Evolutionary conservation across 2,888 invertebrate species (phyloP), one percentile per base, ranked within the genome.

Genomic region (Villa cingulata): DNA sequence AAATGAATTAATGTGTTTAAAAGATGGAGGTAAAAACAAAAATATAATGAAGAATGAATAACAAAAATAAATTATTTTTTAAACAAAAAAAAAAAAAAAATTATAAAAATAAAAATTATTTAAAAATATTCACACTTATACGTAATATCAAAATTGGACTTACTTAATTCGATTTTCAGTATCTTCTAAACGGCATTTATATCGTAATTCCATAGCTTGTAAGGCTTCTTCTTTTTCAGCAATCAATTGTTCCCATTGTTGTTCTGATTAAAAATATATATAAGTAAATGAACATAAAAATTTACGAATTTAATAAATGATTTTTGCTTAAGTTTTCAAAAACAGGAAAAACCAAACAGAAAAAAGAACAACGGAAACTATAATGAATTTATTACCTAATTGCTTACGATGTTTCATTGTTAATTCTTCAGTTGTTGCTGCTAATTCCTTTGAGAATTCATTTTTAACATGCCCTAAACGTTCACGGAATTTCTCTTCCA

Each of bases 401-500:
- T 84, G 82, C 51, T 71, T 71, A 54, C 80, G 78, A 61, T 81
- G 80, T 53, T 75, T 68, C 48, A 76, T 75, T 16, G 73, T 74
- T 59, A 85, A 65, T 53, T 78, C 75, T 53, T 86, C 84, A 10
- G 82, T 72, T 56, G 63, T 60, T 14, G 61, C 54, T 48, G 63
- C 62, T 44, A 70, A 50, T 53, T 70, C 69, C 15, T 59, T 61
- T 49, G 63, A 59, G 48, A 68, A 70, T 48, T 68, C 68, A n/a
- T 66, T 64, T 51, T 68, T 68, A 29, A 68, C 66, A 48, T 68
- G 65, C 41, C 59, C 59, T 42, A 70, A 56, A 18, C 81, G 78
- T 52, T 83, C 83, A 41, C 82, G 80, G 63, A 86, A 83, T 9
- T 74, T 74, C 65, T 82, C 80, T 59, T 84, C 85, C 48, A 84